These are phyloP conservation scores for Natator depressus DNA, from an alignment of 2,113 vertebrate species.

Conservation along the genomic window DNA sequence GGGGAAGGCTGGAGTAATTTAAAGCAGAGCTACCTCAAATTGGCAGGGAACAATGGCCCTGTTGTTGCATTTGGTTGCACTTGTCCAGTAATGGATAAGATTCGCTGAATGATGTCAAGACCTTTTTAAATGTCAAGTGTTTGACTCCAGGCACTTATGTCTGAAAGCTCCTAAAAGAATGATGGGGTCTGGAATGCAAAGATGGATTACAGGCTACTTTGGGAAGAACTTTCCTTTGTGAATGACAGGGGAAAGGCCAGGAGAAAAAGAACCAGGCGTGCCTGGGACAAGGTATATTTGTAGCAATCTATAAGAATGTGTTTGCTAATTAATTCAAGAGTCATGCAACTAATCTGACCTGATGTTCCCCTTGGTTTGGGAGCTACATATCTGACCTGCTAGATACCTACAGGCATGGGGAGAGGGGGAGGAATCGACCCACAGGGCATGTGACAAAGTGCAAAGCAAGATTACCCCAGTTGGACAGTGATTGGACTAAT, in stretches of 20 bases:
- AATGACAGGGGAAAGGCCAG: not conserved
- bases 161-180: slow-evolving; percentile 48
- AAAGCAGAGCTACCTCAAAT: slow-evolving; percentile 39
- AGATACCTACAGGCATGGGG: not conserved
- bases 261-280: not conserved
- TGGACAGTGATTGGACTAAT: slow-evolving; percentile 44
- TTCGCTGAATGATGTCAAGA: slow-evolving; percentile 56
- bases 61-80: slow-evolving; percentile 49
- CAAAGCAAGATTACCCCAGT: slow-evolving; percentile 24
- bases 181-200: not conserved
- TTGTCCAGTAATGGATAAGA: slow-evolving; percentile 1
- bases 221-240: not conserved
- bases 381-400: not conserved
- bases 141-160: slow-evolving; percentile 32
- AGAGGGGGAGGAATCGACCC: slow-evolving; percentile 37
- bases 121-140: slow-evolving; percentile 76
- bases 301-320: not conserved
- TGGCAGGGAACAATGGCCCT: slow-evolving; percentile 44
- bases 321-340: slow-evolving; percentile 21
- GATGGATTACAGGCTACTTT: slow-evolving; percentile 12
- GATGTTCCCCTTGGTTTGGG: not conserved
- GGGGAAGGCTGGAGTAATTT: slow-evolving; percentile 20
- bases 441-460: slow-evolving; percentile 32
- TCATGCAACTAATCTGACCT: not conserved
- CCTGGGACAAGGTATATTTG: slow-evolving; percentile 9